These are phyloP conservation scores for Halocaridina rubra DNA, from an alignment of 2,888 invertebrate species.

Conservation along the genomic window DNA sequence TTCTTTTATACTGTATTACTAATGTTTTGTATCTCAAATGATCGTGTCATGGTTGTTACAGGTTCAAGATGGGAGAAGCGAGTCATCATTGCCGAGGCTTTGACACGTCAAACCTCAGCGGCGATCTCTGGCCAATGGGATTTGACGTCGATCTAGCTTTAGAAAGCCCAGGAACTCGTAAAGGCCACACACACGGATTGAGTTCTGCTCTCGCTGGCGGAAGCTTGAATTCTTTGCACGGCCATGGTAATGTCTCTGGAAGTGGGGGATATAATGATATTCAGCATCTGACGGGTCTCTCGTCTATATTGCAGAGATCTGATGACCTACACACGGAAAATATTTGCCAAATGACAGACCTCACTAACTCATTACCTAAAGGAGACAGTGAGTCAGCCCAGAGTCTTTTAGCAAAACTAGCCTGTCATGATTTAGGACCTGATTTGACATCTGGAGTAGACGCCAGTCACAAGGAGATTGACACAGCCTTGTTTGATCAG, in stretches of 20 bases:
- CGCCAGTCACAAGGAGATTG: conserved; percentile 32
- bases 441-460: conserved; percentile 39
- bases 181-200: conserved; percentile 23
- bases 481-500: conserved; percentile 37
- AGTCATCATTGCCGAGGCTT: conserved; percentile 49
- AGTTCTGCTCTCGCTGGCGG: conserved; percentile 28
- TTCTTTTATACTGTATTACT: too few relatives aligned
- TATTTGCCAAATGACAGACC: conserved; percentile 60
- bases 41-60: too few relatives aligned
- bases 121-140: conserved; percentile 56
- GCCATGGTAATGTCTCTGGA: not conserved
- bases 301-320: conserved; percentile 46
- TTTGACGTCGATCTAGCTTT: conserved; percentile 58
- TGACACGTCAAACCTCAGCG: conserved; percentile 54
- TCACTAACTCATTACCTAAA: conserved; percentile 60
- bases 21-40: too few relatives aligned
- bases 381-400: conserved; percentile 56
- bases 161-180: conserved; percentile 44
- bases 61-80: conserved; percentile 47
- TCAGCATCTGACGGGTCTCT: conserved; percentile 44
- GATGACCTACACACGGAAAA: conserved; percentile 55
- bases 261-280: conserved; percentile 45
- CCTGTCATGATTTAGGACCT: conserved; percentile 51
- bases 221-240: conserved; percentile 22
- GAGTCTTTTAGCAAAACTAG: conserved; percentile 53